Evolutionary conservation across 2,797 vertebrate species (phyloP).

Genomic region (Enteromius afrohamiltoni): DNA sequence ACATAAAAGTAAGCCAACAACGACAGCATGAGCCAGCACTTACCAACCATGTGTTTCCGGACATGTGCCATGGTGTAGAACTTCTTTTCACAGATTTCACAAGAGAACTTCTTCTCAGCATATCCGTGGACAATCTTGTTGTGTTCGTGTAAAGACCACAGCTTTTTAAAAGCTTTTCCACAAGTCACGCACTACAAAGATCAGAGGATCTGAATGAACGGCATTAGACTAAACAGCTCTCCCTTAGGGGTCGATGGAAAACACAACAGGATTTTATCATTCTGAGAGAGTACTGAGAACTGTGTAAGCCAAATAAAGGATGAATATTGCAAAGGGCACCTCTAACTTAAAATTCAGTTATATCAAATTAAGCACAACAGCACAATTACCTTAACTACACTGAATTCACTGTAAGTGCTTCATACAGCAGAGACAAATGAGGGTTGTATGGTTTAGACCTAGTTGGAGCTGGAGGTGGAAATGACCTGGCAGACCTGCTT

Average conservation of each 20-base stretch:
- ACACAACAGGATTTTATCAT: slow-evolving; percentile 8
- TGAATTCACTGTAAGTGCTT: slow-evolving; percentile 1
- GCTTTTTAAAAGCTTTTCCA: slow-evolving; percentile 97
- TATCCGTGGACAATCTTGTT: slow-evolving; percentile 98
- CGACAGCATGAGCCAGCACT: slow-evolving; percentile 70
- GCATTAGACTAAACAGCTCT: slow-evolving; percentile 7
- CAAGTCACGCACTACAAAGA: slow-evolving; percentile 89
- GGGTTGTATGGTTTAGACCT: slow-evolving; percentile 10
- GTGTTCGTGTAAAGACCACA: slow-evolving; percentile 97
- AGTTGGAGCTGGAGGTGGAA: slow-evolving; percentile 57
- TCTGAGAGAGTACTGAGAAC: background rate
- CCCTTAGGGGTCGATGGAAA: slow-evolving; percentile 13
- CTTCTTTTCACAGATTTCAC: slow-evolving; percentile 98
- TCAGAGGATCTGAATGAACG: slow-evolving; percentile 19
- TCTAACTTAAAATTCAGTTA: slow-evolving; percentile 8
- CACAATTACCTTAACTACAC: slow-evolving; percentile 37
- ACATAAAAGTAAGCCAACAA: background rate
- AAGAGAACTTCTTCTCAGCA: slow-evolving; percentile 97
- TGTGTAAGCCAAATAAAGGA: slow-evolving; percentile 5
- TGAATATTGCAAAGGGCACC: slow-evolving; percentile 27
- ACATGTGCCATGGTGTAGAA: slow-evolving; percentile 99
- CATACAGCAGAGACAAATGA: slow-evolving; percentile 16
- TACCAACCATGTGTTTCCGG: slow-evolving; percentile 98
- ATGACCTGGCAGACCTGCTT: slow-evolving; percentile 64
- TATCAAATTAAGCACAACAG: slow-evolving; percentile 16